phyloP scores from a whole-genome alignment of 2,797 vertebrate species.

The Gadopsis bispinosus region DNA sequence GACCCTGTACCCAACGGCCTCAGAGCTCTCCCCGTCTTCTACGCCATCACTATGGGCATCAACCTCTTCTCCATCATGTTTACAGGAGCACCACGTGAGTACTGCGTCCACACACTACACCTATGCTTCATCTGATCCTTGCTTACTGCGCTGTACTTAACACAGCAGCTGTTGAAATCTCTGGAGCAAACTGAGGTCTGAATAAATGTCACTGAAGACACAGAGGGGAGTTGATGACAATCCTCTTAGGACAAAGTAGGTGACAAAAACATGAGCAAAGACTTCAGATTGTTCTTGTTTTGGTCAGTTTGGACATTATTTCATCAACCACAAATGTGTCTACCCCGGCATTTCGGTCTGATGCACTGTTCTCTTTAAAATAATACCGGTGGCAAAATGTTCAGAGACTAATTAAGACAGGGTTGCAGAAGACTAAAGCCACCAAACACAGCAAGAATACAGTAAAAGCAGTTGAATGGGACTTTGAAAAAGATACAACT shows the following conservation, averaged over 20 bases:
- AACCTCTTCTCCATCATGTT: constrained; percentile 98
- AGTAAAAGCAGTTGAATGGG: constrained; percentile 29
- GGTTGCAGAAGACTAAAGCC: not conserved
- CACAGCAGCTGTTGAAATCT: constrained; percentile 43
- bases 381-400: not conserved
- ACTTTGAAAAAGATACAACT: constrained; percentile 28
- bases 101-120: constrained; percentile 25
- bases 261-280: constrained; percentile 11
- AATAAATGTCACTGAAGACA: constrained; percentile 39
- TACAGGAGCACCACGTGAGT: constrained; percentile 94
- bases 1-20: constrained; percentile 94
- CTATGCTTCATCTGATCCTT: constrained; percentile 5
- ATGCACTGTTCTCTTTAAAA: not conserved
- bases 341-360: not conserved
- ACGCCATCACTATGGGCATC: constrained; percentile 92
- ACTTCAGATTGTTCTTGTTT: not conserved
- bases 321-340: not conserved
- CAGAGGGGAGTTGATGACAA: constrained; percentile 27
- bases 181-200: constrained; percentile 34
- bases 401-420: not conserved
- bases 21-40: constrained; percentile 93
- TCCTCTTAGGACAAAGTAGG: constrained; percentile 42
- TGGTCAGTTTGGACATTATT: not conserved
- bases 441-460: constrained; percentile 16
- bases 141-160: constrained; percentile 19